These are phyloP conservation scores for Zaprionus bogoriensis DNA, from an alignment of 2,888 invertebrate genomes.

Conservation along the genomic window DNA sequence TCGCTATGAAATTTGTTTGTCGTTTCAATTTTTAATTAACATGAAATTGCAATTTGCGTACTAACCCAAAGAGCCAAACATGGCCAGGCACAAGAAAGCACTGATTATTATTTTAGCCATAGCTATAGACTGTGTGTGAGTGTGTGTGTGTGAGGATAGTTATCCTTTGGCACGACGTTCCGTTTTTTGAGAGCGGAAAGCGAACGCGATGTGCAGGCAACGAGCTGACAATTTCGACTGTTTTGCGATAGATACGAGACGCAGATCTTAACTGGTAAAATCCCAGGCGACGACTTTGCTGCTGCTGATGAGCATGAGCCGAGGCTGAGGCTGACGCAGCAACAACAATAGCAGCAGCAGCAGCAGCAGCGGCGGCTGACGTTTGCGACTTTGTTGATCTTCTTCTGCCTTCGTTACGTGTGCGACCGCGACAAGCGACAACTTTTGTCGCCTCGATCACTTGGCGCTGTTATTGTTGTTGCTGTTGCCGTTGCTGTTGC, in stretches of 20 bases:
- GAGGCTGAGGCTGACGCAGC: conserved; percentile 5
- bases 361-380: conserved; percentile 17
- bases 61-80: conserved; percentile 80
- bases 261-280: conserved; percentile 66
- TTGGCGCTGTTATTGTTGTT: background rate
- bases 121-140: conserved; percentile 17
- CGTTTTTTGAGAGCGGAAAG: conserved; percentile 41
- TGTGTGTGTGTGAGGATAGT: conserved; percentile 19
- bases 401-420: conserved; percentile 58
- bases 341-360: conserved; percentile 9
- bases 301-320: conserved; percentile 39
- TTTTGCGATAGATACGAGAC: conserved; percentile 66
- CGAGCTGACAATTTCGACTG: conserved; percentile 79
- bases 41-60: conserved; percentile 41
- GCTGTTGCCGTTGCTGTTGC: conserved; percentile 44
- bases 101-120: conserved; percentile 76
- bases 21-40: background rate
- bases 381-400: conserved; percentile 49
- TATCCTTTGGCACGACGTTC: conserved; percentile 41
- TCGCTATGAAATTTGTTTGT: conserved; percentile 33
- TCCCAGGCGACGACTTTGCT: conserved; percentile 30
- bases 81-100: conserved; percentile 77
- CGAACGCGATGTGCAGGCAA: conserved; percentile 68
- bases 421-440: conserved; percentile 38
- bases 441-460: conserved; percentile 44